Evolutionary conservation across 1,140 invertebrate genomes (phyloP).

Genomic region (Tenebrio molitor): DNA sequence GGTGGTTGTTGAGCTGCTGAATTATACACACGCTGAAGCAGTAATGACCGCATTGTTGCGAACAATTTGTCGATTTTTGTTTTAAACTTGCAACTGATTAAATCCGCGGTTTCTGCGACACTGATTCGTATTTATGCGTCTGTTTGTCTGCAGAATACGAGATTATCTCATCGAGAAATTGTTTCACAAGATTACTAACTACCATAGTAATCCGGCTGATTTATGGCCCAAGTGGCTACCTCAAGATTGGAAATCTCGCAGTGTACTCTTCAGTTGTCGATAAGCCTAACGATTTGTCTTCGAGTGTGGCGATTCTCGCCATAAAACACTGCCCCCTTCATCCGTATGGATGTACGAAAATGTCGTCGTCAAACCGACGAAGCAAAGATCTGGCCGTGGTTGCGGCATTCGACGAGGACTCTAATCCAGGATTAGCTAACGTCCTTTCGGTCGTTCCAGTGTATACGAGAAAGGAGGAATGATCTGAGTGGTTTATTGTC

Average conservation of each 20-base stretch:
- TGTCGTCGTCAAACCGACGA: slow-evolving; percentile 6
- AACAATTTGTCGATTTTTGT: no score
- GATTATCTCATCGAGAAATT: slow-evolving; percentile 10
- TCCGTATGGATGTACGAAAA: slow-evolving; percentile 7
- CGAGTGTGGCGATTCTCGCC: no score
- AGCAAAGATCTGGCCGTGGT: slow-evolving; percentile 36
- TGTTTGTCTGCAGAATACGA: background rate
- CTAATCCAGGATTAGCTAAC: slow-evolving; percentile 34
- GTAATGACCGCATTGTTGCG: no score
- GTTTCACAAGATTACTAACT: background rate
- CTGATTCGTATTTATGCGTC: slow-evolving; percentile 17
- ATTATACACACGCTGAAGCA: no score
- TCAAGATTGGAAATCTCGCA: no score
- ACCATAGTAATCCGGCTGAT: no score
- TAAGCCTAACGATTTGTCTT: no score
- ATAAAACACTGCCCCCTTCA: slow-evolving; percentile 25
- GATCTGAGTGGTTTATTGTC: slow-evolving; percentile 38
- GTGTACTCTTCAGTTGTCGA: no score
- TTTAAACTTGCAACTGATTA: no score
- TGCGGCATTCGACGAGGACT: slow-evolving; percentile 29
- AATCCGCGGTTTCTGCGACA: background rate
- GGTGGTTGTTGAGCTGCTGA: no score
- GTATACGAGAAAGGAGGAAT: slow-evolving; percentile 37
- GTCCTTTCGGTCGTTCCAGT: slow-evolving; percentile 24
- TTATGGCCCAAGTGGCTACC: no score